Evolutionary conservation across 2,113 vertebrate species (phyloP).

Genomic region (Pogonocichla stellata): DNA sequence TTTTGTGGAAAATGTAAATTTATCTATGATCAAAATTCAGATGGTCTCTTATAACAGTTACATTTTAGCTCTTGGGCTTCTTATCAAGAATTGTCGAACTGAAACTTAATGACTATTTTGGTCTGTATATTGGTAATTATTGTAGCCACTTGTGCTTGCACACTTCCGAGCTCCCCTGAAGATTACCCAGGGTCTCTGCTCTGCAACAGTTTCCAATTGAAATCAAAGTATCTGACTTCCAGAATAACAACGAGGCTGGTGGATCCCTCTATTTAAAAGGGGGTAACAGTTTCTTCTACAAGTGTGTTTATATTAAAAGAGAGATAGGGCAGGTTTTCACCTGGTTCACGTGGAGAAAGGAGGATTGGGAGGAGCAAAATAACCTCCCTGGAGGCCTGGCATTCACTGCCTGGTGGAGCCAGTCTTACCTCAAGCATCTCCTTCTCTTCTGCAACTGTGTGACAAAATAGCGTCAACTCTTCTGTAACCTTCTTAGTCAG

Average conservation of each 20-base stretch:
- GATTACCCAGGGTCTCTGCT: background rate
- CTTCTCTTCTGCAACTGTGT: slow-evolving; percentile 61
- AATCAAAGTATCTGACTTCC: background rate
- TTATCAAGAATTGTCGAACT: background rate
- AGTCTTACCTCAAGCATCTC: slow-evolving; percentile 70
- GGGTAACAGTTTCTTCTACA: background rate
- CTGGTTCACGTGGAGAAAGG: background rate
- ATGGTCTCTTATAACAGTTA: background rate
- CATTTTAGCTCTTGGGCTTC: background rate
- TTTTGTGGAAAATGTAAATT: background rate
- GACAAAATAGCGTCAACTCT: slow-evolving; percentile 67
- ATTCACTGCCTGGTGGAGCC: background rate
- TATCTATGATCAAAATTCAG: background rate
- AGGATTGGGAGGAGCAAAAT: background rate
- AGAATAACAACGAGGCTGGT: no score
- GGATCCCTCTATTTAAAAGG: background rate
- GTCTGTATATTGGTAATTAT: rapidly evolving
- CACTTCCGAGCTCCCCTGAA: background rate
- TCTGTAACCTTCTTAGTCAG: slow-evolving; percentile 64
- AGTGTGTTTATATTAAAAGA: rapidly evolving
- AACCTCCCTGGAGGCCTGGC: background rate
- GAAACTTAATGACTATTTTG: background rate
- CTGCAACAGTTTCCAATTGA: background rate
- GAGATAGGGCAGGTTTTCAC: background rate
- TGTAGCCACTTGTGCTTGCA: background rate